A percentile compares a stretch with the other conserved stretches of the same genome.
These are phyloP conservation scores for Synchiropus splendidus DNA, from an alignment of 2,113 vertebrate genomes.

Conservation along the genomic window DNA sequence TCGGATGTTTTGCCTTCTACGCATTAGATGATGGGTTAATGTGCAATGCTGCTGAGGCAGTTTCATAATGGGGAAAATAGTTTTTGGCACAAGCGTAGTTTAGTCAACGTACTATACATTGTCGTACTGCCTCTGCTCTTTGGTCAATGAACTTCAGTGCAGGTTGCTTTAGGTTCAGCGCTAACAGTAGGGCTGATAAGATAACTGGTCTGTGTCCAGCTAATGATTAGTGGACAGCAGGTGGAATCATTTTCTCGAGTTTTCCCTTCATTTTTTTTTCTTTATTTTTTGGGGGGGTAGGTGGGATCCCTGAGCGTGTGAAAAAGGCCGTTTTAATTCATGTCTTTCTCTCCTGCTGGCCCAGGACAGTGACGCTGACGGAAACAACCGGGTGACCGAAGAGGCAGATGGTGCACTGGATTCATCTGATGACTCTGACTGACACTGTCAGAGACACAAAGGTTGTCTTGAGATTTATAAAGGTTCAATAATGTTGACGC, in stretches of 20 bases:
- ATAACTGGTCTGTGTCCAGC: conserved; percentile 8
- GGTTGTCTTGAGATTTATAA: background rate
- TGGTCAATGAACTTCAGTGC: background rate
- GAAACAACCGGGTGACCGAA: conserved; percentile 17
- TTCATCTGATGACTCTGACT: conserved; percentile 51
- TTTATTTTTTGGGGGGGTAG: no score
- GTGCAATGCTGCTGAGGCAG: no score
- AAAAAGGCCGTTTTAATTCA: no score
- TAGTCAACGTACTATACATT: no score
- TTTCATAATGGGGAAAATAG: no score
- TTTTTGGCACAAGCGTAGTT: no score
- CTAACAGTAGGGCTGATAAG: conserved; percentile 32
- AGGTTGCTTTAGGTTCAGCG: no score
- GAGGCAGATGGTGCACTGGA: conserved; percentile 32
- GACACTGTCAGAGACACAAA: background rate
- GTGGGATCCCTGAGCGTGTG: no score
- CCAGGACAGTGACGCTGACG: conserved; percentile 40
- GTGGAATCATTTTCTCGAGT: background rate
- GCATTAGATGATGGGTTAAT: no score
- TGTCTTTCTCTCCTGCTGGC: background rate
- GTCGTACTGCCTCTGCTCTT: background rate
- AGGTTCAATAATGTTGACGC: background rate
- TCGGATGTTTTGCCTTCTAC: no score
- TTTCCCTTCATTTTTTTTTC: background rate
- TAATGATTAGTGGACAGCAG: conserved; percentile 21